phyloP scores from a whole-genome alignment of 1,140 invertebrate species.

The roundworm (Caenorhabditis elegans) region WBcel235 BX284606.5:4790001-4790500 shows the following conservation, averaged over 20 bases:
- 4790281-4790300: background rate
- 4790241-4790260: constrained; percentile 27
- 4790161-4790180: background rate
- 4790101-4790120: constrained; percentile 57
- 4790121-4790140: constrained; percentile 59
- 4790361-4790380: constrained; percentile 6
- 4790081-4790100: constrained; percentile 53
- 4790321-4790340: constrained; percentile 12
- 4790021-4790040: constrained; percentile 53
- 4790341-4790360: background rate
- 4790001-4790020: constrained; percentile 54
- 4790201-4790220: background rate
- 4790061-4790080: constrained; percentile 53
- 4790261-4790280: background rate
- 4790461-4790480: constrained; percentile 8
- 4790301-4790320: constrained; percentile 15
- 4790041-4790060: constrained; percentile 53
- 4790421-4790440: background rate
- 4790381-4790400: background rate
- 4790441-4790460: background rate
- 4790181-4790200: too few relatives aligned
- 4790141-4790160: constrained; percentile 37
- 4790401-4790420: constrained; percentile 12
- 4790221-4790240: constrained; percentile 29
- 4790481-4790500: background rate